Evolutionary conservation across 2,797 vertebrate species (phyloP), one percentile per base, ranked within the genome.

Genomic region (Amazona finschi): DNA sequence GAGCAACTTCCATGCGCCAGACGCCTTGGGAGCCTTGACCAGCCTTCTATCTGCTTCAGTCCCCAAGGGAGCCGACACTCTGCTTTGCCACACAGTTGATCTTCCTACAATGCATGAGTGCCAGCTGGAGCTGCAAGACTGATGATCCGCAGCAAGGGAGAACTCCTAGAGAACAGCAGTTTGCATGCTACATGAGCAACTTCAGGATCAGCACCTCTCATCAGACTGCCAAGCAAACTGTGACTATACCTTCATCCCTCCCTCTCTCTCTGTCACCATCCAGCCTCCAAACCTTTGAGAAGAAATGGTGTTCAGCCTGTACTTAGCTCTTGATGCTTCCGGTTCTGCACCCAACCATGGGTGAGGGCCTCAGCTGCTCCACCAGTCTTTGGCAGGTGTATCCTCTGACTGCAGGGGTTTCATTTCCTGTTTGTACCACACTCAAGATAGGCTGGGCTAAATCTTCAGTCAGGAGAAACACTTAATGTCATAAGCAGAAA

Each of bases 391-490:
- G 72, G 94, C 97, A 97, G 97, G 97, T 97, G 97, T 96, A 97
- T 97, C 97, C 96, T 97, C 95, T 60, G 80, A 88, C 87, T 79
- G 94, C 72, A 75, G 69, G 87, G 83, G 18, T 96, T 93, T 93
- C 55, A 18, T 96, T 97, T 97, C 97, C 97, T 97, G 97, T 97
- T 97, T 96, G 93, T 85, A 94, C 94, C 85, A 60, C 77, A 80
- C 93, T 71, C 30, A 30, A 49, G 25, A 91, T 53, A 85, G 88
- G 92, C 70, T 86, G 70, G 75, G 89, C 90, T 89, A 60, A 89
- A 74, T 22, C 94, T 93, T 76, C 89, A 24, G 53, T 94, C 77
- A 90, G 46, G 65, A 91, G 85, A 92, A 93, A 71, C 64, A 55
- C 60, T 90, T 74, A 55, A 64, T 30, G 80, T 50, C 86, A 62